These are phyloP conservation scores for Drosophila phalerata DNA, from an alignment of 2,888 invertebrate species.

Conservation along the genomic window DNA sequence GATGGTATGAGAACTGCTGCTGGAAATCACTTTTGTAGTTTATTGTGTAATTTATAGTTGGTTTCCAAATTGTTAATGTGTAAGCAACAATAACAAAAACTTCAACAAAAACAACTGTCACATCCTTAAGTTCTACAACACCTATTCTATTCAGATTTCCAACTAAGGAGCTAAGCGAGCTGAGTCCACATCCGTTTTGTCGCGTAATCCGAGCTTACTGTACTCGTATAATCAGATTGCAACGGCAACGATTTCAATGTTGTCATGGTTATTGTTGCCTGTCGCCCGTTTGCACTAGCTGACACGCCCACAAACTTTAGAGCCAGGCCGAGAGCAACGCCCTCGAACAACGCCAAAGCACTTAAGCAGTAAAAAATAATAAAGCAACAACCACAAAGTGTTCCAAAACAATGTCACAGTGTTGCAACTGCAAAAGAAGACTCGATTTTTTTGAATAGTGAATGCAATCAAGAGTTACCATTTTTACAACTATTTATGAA, in stretches of 20 bases:
- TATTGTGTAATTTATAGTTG: too few relatives aligned
- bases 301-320: slow-evolving; percentile 16
- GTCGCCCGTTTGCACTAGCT: slow-evolving; percentile 1
- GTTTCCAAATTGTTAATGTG: too few relatives aligned
- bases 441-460: not conserved
- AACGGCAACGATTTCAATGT: slow-evolving; percentile 19
- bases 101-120: not conserved
- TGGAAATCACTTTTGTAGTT: too few relatives aligned
- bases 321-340: slow-evolving; percentile 9
- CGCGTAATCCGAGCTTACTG: slow-evolving; percentile 20
- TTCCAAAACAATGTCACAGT: slow-evolving; percentile 21
- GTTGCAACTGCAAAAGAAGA: not conserved
- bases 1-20: too few relatives aligned
- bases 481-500: not conserved
- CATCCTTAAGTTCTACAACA: not conserved
- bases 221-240: slow-evolving; percentile 36
- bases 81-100: not conserved
- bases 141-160: not conserved
- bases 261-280: slow-evolving; percentile 9
- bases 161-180: not conserved
- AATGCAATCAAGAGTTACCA: not conserved
- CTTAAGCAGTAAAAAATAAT: slow-evolving; percentile 28
- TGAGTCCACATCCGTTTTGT: not conserved
- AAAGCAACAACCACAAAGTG: slow-evolving; percentile 6
- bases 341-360: slow-evolving; percentile 18